Conservation (phyloP, 2,113 vertebrate genomes). For the Typhlomys cinereus region DNA sequence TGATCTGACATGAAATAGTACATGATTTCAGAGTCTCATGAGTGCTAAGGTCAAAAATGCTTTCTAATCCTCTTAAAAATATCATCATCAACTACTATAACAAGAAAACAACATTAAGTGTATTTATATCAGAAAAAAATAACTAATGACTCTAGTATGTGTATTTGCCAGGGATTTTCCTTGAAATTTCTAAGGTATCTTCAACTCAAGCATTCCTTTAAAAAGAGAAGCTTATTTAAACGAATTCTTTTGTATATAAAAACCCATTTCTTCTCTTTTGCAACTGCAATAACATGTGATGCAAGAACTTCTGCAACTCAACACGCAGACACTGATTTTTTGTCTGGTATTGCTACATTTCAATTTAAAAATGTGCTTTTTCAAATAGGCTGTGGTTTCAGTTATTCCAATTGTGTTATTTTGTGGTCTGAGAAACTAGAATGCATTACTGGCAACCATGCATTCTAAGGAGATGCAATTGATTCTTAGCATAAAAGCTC, state of each 20-base stretch:
- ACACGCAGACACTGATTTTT: not conserved
- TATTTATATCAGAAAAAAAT: not conserved
- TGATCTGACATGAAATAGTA: not conserved
- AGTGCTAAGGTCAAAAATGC: constrained; percentile 4
- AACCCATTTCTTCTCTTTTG: not conserved
- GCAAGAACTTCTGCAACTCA: not conserved
- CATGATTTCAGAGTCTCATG: constrained; percentile 22
- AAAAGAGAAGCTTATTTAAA: constrained; percentile 28
- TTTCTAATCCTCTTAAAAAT: constrained; percentile 31
- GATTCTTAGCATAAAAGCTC: constrained; percentile 45
- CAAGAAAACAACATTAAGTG: not conserved
- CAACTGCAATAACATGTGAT: constrained; percentile 10
- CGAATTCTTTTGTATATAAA: constrained; percentile 34
- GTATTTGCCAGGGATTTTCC: not conserved
- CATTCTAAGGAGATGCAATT: constrained; percentile 41
- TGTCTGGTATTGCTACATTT: not conserved
- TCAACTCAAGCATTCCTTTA: constrained; percentile 2
- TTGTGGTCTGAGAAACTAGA: constrained; percentile 32
- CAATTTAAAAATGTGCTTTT: constrained; percentile 3
- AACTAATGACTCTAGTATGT: not conserved
- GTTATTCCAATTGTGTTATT: constrained; percentile 26
- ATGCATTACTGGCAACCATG: not conserved
- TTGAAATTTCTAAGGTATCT: not conserved
- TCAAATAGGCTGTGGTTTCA: not conserved
- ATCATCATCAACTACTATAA: constrained; percentile 38